These are phyloP conservation scores for Rhinoderma darwinii DNA, from an alignment of 2,113 vertebrate species.

Conservation along the genomic window DNA sequence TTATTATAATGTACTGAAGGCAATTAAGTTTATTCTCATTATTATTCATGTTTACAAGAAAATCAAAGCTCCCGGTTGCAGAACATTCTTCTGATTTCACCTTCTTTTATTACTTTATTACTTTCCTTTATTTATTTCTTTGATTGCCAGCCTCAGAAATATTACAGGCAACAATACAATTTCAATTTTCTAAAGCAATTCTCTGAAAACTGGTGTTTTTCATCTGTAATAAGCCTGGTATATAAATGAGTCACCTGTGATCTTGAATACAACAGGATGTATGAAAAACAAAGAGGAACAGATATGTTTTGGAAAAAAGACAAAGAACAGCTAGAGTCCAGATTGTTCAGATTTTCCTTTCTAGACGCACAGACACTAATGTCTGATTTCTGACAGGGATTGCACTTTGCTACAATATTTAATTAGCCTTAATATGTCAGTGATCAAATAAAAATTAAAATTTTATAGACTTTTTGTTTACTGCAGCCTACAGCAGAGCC, in stretches of 20 bases:
- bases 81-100: background rate
- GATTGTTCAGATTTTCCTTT: background rate
- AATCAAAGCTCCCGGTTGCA: background rate
- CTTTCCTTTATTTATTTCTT: conserved; percentile 33
- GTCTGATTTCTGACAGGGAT: background rate
- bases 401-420: background rate
- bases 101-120: conserved; percentile 36
- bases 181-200: conserved; percentile 51
- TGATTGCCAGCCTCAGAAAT: conserved; percentile 20
- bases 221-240: conserved; percentile 21
- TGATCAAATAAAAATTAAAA: background rate
- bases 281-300: conserved; percentile 18
- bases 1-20: background rate
- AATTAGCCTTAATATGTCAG: background rate
- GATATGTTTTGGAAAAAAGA: background rate
- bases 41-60: conserved; percentile 23
- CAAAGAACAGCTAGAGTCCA: background rate
- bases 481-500: too few species aligned
- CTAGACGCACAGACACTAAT: background rate
- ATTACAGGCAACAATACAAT: conserved; percentile 28
- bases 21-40: conserved; percentile 24
- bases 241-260: conserved; percentile 46
- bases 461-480: too few species aligned
- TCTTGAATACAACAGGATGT: conserved; percentile 26
- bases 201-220: conserved; percentile 23